A percentile compares a stretch with the other conserved stretches of the same genome.
These are phyloP conservation scores for Falco rusticolus DNA, from an alignment of 2,797 vertebrate species.

Conservation along the genomic window DNA sequence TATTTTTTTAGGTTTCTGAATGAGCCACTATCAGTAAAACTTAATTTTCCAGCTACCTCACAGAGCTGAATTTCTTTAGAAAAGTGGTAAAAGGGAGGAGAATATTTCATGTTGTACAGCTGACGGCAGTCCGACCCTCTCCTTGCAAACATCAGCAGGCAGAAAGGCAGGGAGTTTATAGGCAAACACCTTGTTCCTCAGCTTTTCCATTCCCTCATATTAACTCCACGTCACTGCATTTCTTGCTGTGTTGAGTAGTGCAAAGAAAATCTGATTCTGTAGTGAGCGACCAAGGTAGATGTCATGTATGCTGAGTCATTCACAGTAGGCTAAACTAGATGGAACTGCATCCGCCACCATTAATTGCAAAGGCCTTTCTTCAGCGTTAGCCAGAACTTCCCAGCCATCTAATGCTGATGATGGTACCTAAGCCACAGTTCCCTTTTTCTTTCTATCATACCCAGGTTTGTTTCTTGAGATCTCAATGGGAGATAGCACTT, in stretches of 20 bases:
- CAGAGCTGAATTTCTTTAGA: not conserved
- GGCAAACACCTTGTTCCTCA: not conserved
- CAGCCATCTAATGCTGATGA: not conserved
- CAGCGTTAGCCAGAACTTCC: not conserved
- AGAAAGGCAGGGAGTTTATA: not conserved
- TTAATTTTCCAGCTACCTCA: not conserved
- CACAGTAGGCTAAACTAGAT: not conserved
- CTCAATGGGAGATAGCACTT: not conserved
- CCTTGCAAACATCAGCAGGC: not conserved
- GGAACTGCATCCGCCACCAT: not conserved
- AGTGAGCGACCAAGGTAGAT: not conserved
- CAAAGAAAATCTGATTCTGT: not conserved
- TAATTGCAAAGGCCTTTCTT: not conserved
- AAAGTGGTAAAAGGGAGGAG: not conserved
- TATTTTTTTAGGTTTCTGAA: not conserved
- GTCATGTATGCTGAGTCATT: rapidly evolving
- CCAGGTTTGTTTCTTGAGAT: not conserved
- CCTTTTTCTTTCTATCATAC: not conserved
- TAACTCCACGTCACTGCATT: not conserved
- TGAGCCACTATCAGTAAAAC: not conserved
- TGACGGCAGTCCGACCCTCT: not conserved
- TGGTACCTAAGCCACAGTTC: not conserved
- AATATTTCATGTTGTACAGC: rapidly evolving
- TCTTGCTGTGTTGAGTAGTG: not conserved
- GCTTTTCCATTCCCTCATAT: not conserved